Conservation (phyloP, 2,888 invertebrate species). For the Morpho achilles region DNA sequence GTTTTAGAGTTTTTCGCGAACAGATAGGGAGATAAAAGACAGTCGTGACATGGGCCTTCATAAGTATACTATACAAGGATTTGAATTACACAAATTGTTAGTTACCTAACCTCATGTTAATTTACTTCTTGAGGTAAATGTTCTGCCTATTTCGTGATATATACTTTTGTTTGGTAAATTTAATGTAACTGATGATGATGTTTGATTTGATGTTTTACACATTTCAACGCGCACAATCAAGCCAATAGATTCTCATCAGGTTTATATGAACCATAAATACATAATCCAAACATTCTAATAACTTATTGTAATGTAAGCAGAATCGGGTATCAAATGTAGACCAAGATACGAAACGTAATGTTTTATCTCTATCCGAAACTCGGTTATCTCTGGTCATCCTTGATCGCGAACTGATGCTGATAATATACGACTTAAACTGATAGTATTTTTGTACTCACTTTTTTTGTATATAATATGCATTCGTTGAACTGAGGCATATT, state of each 20-base stretch:
- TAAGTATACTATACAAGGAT: too few relatives aligned
- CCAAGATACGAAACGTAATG: slow-evolving; percentile 24
- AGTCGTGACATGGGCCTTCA: too few relatives aligned
- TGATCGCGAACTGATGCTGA: slow-evolving; percentile 36
- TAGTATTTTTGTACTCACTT: slow-evolving; percentile 5
- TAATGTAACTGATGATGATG: too few relatives aligned
- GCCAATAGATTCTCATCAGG: not conserved
- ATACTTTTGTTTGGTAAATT: too few relatives aligned
- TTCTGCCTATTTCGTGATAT: too few relatives aligned
- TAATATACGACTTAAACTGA: slow-evolving; percentile 28
- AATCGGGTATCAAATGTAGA: slow-evolving; percentile 19
- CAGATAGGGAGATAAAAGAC: too few relatives aligned
- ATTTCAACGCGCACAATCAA: slow-evolving; percentile 2
- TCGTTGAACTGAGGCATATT: too few relatives aligned
- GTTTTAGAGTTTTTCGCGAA: too few relatives aligned
- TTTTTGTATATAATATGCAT: not conserved
- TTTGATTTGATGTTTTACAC: too few relatives aligned
- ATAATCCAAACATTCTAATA: not conserved
- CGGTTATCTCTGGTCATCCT: slow-evolving; percentile 40
- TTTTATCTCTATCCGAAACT: slow-evolving; percentile 31
- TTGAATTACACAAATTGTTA: too few relatives aligned
- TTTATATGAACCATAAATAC: not conserved
- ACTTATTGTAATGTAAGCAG: not conserved
- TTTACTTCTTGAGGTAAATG: too few relatives aligned
- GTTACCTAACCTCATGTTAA: too few relatives aligned